A percentile compares a stretch with the other conserved stretches of the same genome.
These are phyloP conservation scores for Uloborus diversus DNA, from an alignment of 1,140 invertebrate genomes.

Conservation along the genomic window DNA sequence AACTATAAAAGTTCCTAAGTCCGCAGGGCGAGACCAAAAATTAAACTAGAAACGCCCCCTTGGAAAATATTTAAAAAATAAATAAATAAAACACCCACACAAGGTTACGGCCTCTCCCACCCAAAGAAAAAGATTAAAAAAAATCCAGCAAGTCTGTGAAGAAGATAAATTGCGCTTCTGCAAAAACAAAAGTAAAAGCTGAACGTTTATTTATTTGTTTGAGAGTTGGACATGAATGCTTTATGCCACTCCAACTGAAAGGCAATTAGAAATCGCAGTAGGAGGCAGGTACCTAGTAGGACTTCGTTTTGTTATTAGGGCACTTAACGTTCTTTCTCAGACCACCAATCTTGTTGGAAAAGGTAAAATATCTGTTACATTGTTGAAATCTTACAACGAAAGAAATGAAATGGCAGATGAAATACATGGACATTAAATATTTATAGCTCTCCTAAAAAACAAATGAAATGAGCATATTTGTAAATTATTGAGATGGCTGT, in stretches of 20 bases:
- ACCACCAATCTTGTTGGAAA: constrained; percentile 28
- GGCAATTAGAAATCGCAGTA: constrained; percentile 35
- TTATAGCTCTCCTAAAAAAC: too few species aligned
- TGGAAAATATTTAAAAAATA: constrained; percentile 15
- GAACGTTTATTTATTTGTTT: constrained; percentile 43
- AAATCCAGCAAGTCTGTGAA: constrained; percentile 14
- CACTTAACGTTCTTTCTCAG: constrained; percentile 4
- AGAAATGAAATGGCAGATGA: too few species aligned
- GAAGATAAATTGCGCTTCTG: constrained; percentile 47
- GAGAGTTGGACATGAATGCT: constrained; percentile 29
- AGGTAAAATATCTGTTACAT: background rate
- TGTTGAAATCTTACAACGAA: too few species aligned
- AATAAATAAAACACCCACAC: constrained; percentile 52
- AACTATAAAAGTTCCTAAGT: constrained; percentile 41
- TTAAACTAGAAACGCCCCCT: constrained; percentile 49
- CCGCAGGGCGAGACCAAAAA: constrained; percentile 35
- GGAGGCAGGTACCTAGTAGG: constrained; percentile 7
- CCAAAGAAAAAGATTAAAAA: constrained; percentile 4
- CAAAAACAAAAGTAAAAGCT: background rate
- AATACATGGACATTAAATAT: too few species aligned
- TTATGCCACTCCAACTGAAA: constrained; percentile 30
- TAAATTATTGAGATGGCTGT: too few species aligned
- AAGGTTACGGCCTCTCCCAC: constrained; percentile 39
- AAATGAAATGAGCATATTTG: too few species aligned
- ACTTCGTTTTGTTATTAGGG: constrained; percentile 34